Base-by-base conservation (phyloP, 2,888 invertebrate species). In the Sarcophaga caerulescens region DNA sequence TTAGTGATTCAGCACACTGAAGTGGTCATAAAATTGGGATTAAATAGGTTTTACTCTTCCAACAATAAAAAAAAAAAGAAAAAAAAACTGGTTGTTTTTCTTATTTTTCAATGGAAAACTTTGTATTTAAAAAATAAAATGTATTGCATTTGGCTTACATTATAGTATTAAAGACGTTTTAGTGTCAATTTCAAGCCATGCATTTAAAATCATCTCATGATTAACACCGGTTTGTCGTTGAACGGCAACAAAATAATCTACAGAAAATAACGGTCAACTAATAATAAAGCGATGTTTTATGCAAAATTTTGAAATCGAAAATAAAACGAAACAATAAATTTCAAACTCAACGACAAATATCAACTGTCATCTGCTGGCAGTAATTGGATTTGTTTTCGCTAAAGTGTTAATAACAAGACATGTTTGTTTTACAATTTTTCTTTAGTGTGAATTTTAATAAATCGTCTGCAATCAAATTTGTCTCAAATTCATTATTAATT, bases 1-100 rank as follows among this genome's bases (percentile, higher is more conserved):
- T 81, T 70, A 52, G 14, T 52, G 52, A 52, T 52, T 60, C 47
- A 80, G 62, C 12, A 35, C 21, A 47, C 60, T 21, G 66, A 74
- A 81, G 62, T 81, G 68, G 60, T 69, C 81, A 74, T 81, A 81
- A 74, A 74, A 68, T 68, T 74, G 47, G 81, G 81, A 75, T 81
- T 75, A 79, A 77, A 69, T 52, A 3, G 14, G 35, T 66, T n/a
- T 47, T 47, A 35, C 35, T 35, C 8, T 47, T 8, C 52, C 21
- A 44, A 8, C 44, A n/a, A 35, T 45, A 3, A 23, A 23, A 59
- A 68, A 74, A 68, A 17, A n/a, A n/a, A n/a, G n/a, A n/a, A n/a
- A n/a, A n/a, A n/a, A n/a, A n/a, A n/a, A n/a, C n/a, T n/a, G 4
- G 5, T 14, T 14, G 17, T 12, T 52, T 14, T 4, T 17, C 5